Base-by-base conservation (phyloP, 1,140 invertebrate genomes). In the Cotesia typhae region DNA sequence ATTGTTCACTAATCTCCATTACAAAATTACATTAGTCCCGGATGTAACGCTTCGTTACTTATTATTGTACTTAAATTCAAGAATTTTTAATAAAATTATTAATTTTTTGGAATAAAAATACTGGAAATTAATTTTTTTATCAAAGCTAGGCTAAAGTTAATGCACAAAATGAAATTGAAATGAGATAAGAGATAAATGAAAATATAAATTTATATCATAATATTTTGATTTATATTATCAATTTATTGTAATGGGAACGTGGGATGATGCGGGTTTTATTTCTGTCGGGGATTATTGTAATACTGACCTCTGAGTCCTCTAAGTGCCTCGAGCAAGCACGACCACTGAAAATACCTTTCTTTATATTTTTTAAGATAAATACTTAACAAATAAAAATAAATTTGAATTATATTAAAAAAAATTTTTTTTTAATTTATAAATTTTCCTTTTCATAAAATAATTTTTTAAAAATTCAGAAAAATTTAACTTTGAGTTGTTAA, bases 211-310 rank as follows among this genome's bases (percentile, higher is more conserved):
- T 41, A 41, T 41, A 41, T 41, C 41, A 41, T 41, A 41, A 41
- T 57, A 67, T 70, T 75, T 77, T 82, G 81, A 84, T 82, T 84
- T 82, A 83, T 85, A 83, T 81, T 79, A 75, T 55, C 52, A 55
- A 55, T 55, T 17, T 55, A 55, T 80, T 74, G 81, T 84, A 84
- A 85, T 83, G 76, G 76, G 78, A 78, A 77, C 72, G 75, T 72
- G 74, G 74, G 77, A 81, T 79, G 78, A 78, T 78, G 74, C 75
- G 72, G 60, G 76, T 74, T 78, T 82, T 78, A 82, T 83, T 81
- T 77, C 77, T 73, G 75, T 70, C 60, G 75, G 75, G 78, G 76
- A 76, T 81, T 84, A 82, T 81, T 81, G 78, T 55, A 55, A 55
- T 55, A 55, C 81, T 35, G 74, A 65, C 74, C 70, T 20, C 77